Conservation (phyloP, 2,888 invertebrate species). For the Magallana nippona region DNA sequence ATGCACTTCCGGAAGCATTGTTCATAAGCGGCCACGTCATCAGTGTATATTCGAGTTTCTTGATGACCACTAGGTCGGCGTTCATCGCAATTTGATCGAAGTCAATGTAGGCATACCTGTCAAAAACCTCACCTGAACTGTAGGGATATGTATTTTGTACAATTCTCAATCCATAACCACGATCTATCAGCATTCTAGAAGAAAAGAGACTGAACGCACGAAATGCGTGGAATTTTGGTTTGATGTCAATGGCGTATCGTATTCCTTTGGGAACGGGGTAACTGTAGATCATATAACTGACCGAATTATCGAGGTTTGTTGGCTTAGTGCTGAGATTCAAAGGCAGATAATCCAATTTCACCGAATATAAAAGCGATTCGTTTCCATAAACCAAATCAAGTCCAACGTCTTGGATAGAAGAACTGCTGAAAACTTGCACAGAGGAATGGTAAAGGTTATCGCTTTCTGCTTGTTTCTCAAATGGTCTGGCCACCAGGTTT, state of each 20-base stretch:
- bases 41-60: not conserved
- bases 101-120: not conserved
- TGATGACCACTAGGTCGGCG: not conserved
- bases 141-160: not conserved
- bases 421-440: not conserved
- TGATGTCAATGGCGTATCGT: not conserved
- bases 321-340: not conserved
- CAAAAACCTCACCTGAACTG: not conserved
- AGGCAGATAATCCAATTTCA: not conserved
- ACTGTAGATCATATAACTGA: not conserved
- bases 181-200: not conserved
- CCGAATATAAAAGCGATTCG: not conserved
- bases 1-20: not conserved
- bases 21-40: not conserved
- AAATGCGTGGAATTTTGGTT: conserved; percentile 2
- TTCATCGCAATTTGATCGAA: not conserved
- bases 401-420: not conserved
- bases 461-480: not conserved
- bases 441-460: not conserved
- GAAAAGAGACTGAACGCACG: not conserved
- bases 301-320: not conserved
- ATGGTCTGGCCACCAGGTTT: not conserved
- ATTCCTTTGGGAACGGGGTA: not conserved
- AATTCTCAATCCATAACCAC: not conserved
- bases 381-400: conserved; percentile 3